A percentile compares a stretch with the other conserved stretches of the same genome.
Conservation (phyloP, 2,888 invertebrate genomes). For the Cheilosia urbana region DNA sequence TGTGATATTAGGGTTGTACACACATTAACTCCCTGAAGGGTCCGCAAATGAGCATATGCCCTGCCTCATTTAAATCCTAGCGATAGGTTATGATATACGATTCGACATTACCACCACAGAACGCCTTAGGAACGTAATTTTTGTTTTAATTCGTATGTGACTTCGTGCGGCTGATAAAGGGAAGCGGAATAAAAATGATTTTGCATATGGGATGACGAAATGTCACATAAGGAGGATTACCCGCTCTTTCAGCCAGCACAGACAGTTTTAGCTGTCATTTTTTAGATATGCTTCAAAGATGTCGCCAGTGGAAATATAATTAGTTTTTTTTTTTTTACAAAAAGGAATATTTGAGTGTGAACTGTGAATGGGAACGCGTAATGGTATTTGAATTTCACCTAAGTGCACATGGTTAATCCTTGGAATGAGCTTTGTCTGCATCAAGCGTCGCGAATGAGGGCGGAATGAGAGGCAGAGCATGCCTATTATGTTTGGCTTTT, state of each 20-base stretch:
- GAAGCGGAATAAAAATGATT: conserved; percentile 45
- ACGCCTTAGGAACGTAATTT: conserved; percentile 10
- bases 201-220: conserved; percentile 32
- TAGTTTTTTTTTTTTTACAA: not conserved
- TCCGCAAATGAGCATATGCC: conserved; percentile 66
- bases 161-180: not conserved
- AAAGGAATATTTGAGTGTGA: conserved; percentile 19
- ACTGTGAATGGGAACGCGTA: conserved; percentile 16
- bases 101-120: conserved; percentile 48
- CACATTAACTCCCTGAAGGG: conserved; percentile 40
- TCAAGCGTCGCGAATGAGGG: conserved; percentile 1
- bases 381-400: conserved; percentile 43
- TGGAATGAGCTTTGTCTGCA: conserved; percentile 41
- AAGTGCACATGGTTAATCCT: conserved; percentile 60
- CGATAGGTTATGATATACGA: conserved; percentile 51
- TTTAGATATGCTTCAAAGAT: conserved; percentile 21
- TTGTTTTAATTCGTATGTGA: conserved; percentile 4
- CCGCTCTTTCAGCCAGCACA: conserved; percentile 18
- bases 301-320: conserved; percentile 4
- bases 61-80: conserved; percentile 54
- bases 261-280: conserved; percentile 18
- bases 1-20: not conserved
- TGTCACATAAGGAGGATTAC: conserved; percentile 48
- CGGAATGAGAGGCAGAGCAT: not conserved
- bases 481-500: conserved; percentile 54